Conservation (phyloP, 2,888 invertebrate species). For the Tachina grossa region DNA sequence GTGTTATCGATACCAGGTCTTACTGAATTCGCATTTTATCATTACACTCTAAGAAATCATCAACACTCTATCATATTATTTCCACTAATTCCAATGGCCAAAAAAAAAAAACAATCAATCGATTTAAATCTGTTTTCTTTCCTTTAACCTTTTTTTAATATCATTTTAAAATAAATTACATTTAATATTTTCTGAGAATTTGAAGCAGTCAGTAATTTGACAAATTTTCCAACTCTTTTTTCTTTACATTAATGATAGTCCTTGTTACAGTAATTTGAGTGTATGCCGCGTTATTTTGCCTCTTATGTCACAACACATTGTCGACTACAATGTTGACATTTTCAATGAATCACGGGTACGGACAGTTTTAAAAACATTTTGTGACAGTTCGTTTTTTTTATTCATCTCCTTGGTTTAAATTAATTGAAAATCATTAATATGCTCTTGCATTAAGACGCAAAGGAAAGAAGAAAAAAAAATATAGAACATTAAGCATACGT, state of each 20-base stretch:
- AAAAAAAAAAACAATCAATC: neutral
- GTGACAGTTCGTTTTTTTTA: conserved; percentile 67
- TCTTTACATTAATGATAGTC: conserved; percentile 56
- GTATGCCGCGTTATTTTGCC: conserved; percentile 19
- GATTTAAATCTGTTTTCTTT: conserved; percentile 35
- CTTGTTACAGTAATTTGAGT: conserved; percentile 32
- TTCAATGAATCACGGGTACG: conserved; percentile 66
- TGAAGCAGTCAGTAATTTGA: conserved; percentile 57
- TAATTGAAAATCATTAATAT: conserved; percentile 70
- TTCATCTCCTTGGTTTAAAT: conserved; percentile 51
- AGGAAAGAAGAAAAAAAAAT: neutral
- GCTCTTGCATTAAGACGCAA: conserved; percentile 41
- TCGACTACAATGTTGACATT: conserved; percentile 64
- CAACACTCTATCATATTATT: neutral
- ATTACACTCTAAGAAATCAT: neutral
- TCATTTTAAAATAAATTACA: conserved; percentile 54
- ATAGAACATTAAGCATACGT: conserved; percentile 1
- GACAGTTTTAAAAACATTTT: conserved; percentile 58
- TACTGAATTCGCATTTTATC: no score
- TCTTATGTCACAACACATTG: conserved; percentile 68
- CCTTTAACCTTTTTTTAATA: neutral
- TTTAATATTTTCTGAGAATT: conserved; percentile 69
- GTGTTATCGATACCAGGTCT: no score
- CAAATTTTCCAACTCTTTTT: conserved; percentile 58
- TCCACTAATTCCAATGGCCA: neutral